Percentiles rank a stretch among this genome's conserved stretches.
phyloP scores from a whole-genome alignment of 2,113 vertebrate genomes.

The Piprites chloris region DNA sequence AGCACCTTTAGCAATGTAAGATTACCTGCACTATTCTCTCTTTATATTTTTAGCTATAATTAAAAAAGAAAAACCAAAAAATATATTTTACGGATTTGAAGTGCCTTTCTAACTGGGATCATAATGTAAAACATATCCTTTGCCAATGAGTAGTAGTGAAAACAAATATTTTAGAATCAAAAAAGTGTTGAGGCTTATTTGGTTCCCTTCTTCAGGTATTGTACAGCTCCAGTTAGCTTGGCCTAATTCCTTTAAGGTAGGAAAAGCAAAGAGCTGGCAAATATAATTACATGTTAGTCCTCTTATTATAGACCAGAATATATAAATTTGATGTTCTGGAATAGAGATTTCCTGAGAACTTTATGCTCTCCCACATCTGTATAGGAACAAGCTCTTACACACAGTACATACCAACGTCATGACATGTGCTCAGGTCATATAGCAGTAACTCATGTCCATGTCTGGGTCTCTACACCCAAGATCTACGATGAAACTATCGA shows the following conservation, averaged over 20 bases:
- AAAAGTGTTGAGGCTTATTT: background rate
- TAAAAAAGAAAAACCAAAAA: no score
- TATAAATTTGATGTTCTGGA: background rate
- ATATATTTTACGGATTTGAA: background rate
- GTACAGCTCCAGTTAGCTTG: background rate
- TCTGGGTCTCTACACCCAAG: background rate
- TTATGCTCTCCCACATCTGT: background rate
- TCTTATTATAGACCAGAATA: background rate
- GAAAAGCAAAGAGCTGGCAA: background rate
- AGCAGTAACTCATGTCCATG: background rate
- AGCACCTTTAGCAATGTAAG: background rate
- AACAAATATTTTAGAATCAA: background rate
- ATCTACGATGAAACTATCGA: rapidly evolving
- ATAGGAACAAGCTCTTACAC: background rate
- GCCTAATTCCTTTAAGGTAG: background rate
- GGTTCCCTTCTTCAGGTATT: background rate
- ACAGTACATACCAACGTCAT: background rate
- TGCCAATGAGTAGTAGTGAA: background rate
- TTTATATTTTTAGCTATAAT: background rate
- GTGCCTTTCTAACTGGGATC: background rate
- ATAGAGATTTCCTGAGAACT: background rate
- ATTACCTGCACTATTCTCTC: background rate
- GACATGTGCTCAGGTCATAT: background rate
- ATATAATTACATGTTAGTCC: background rate
- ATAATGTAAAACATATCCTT: background rate